A percentile compares a stretch with the other conserved stretches of the same genome.
phyloP scores from a whole-genome alignment of 2,797 vertebrate genomes.

The Ispidina lecontei region DNA sequence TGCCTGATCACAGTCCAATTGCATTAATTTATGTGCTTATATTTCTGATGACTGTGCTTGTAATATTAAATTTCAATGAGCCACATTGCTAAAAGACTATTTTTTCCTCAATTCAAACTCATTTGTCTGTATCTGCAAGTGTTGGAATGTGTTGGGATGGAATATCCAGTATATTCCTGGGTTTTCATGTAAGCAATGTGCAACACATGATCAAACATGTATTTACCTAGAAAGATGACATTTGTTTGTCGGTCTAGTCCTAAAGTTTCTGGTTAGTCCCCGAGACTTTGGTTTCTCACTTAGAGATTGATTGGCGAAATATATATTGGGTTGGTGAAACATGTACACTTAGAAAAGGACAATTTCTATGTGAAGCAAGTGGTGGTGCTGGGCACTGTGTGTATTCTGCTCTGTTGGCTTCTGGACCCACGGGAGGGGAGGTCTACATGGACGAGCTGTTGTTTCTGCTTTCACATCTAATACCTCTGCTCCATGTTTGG shows the following conservation, averaged over 20 bases:
- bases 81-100: not conserved
- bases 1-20: not conserved
- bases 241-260: not conserved
- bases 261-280: not conserved
- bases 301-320: not conserved
- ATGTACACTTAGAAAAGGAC: not conserved
- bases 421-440: not conserved
- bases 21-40: not conserved
- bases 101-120: not conserved
- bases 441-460: accelerated
- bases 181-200: accelerated
- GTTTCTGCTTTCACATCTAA: not conserved
- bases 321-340: not conserved
- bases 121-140: not conserved
- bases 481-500: not conserved
- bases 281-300: not conserved
- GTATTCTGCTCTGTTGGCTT: not conserved
- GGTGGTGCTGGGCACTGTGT: no score
- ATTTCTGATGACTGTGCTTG: conserved; percentile 16
- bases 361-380: not conserved
- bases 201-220: accelerated
- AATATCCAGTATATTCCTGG: not conserved
- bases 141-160: not conserved
- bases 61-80: not conserved
- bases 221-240: not conserved